These are phyloP conservation scores for Mystacornis crossleyi DNA, from an alignment of 2,113 vertebrate species.

Conservation along the genomic window DNA sequence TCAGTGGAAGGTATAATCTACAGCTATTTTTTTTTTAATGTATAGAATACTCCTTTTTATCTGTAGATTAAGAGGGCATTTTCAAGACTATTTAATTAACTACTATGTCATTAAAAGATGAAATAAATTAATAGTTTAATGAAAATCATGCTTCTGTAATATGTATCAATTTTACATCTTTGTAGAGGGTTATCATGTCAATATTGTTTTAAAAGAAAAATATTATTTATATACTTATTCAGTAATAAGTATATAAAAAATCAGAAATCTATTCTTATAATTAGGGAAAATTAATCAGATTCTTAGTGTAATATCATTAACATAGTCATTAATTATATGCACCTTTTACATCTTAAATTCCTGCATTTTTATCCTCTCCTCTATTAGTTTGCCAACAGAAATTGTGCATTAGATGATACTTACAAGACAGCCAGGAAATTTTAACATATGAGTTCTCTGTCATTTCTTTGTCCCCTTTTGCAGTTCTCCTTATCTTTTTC, in stretches of 20 bases:
- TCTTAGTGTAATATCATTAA: neutral
- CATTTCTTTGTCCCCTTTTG: neutral
- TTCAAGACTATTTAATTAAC: neutral
- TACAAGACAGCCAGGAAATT: neutral
- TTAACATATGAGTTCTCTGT: neutral
- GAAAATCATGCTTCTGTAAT: neutral
- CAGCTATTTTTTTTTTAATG: neutral
- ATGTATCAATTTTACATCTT: neutral
- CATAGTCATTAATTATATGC: neutral
- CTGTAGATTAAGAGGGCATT: neutral
- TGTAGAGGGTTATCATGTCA: neutral
- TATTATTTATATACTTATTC: neutral
- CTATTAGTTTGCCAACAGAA: neutral
- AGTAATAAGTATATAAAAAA: neutral
- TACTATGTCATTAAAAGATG: neutral
- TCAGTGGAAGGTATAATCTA: neutral
- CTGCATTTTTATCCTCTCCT: neutral
- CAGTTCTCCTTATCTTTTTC: neutral
- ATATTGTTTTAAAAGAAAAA: neutral
- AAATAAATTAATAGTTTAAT: neutral
- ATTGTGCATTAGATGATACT: neutral
- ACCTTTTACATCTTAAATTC: neutral
- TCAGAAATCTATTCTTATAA: neutral
- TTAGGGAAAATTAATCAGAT: neutral
- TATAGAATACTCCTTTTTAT: neutral